These are phyloP conservation scores for Sebastes vulpes DNA, from an alignment of 2,797 vertebrate species.

Conservation along the genomic window DNA sequence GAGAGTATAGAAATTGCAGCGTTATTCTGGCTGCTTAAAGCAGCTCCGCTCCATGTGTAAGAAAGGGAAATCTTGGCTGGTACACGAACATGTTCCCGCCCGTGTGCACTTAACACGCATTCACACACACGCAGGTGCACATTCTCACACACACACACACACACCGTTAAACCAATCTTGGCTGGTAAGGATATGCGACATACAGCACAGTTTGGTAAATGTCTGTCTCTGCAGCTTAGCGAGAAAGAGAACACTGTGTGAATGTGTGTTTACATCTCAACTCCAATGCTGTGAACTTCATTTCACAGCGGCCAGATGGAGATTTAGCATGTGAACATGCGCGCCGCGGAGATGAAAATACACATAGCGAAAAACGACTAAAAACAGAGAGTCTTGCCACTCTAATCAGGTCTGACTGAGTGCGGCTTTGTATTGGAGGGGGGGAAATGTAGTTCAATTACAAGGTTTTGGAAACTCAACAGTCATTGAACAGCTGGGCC, in stretches of 20 bases:
- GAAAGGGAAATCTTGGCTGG: constrained; percentile 70
- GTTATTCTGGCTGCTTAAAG: constrained; percentile 70
- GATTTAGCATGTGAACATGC: constrained; percentile 79
- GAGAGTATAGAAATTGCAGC: constrained; percentile 71
- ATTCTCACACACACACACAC: constrained; percentile 33
- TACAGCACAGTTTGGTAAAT: constrained; percentile 83
- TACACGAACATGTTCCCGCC: constrained; percentile 33
- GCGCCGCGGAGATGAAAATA: constrained; percentile 74
- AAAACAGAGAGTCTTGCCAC: constrained; percentile 60
- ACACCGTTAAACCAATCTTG: constrained; percentile 71
- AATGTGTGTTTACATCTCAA: constrained; percentile 84
- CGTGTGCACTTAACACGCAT: constrained; percentile 45
- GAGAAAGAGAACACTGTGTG: constrained; percentile 80
- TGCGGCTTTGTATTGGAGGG: constrained; percentile 11
- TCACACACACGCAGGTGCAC: constrained; percentile 16
- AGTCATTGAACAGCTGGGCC: constrained; percentile 16
- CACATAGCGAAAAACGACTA: constrained; percentile 57
- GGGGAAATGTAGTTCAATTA: constrained; percentile 26
- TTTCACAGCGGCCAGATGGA: constrained; percentile 83
- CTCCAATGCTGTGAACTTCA: constrained; percentile 80
- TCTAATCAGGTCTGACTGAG: constrained; percentile 57
- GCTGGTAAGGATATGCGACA: constrained; percentile 79
- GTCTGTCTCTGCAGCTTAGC: constrained; percentile 81
- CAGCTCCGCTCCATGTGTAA: constrained; percentile 58
- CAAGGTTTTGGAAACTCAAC: constrained; percentile 46